Conservation (phyloP, 2,113 vertebrate genomes). For the Hemiscyllium ocellatum region DNA sequence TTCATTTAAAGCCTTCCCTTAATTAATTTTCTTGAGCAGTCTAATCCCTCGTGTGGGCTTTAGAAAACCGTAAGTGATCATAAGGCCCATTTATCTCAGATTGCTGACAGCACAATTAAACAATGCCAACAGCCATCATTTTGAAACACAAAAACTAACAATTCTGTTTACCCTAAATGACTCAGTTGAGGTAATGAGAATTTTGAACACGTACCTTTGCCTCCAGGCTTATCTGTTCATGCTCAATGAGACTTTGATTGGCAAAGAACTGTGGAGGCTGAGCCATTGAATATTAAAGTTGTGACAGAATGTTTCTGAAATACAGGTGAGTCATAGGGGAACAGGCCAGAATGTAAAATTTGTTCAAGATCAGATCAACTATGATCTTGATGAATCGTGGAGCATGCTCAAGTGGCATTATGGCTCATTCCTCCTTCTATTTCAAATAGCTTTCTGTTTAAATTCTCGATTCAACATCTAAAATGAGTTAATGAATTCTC, state of each 20-base stretch:
- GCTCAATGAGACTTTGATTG: background rate
- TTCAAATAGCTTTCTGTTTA: background rate
- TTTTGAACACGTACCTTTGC: background rate
- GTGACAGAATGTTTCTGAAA: background rate
- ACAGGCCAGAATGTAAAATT: background rate
- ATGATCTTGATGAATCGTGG: background rate
- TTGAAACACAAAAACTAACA: background rate
- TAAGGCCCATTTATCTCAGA: background rate
- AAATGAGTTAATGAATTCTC: background rate
- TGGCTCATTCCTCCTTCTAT: background rate
- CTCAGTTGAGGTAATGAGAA: background rate
- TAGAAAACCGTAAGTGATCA: conserved; percentile 14
- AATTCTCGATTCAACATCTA: background rate
- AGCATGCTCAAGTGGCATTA: background rate
- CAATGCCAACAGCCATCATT: background rate
- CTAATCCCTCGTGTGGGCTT: conserved; percentile 20
- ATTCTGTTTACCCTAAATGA: conserved; percentile 17
- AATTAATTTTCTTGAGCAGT: conserved; percentile 25
- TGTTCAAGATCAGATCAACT: background rate
- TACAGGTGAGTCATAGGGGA: background rate
- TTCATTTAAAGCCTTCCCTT: conserved; percentile 26
- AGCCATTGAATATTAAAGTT: background rate
- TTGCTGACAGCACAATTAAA: conserved; percentile 32
- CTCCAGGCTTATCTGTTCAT: background rate
- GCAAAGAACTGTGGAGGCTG: background rate